These are phyloP conservation scores for Drosophila conformis DNA, from an alignment of 2,888 invertebrate genomes.

Conservation along the genomic window DNA sequence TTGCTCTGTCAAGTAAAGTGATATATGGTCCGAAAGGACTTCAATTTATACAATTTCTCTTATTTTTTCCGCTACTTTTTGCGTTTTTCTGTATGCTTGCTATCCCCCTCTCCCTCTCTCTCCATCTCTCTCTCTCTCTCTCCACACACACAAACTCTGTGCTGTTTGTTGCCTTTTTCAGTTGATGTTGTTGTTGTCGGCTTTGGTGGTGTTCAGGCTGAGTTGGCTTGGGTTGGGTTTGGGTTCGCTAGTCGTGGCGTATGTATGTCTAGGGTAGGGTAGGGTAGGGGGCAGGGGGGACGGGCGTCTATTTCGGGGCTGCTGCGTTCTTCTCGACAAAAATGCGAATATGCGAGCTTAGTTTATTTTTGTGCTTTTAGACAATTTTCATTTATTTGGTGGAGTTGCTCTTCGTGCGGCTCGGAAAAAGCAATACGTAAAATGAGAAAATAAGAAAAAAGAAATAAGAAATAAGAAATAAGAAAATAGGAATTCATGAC, in stretches of 20 bases:
- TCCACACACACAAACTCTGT: background rate
- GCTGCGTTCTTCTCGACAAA: constrained; percentile 73
- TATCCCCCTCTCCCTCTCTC: background rate
- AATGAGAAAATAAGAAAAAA: constrained; percentile 71
- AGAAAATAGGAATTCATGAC: constrained; percentile 77
- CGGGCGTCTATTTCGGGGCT: constrained; percentile 47
- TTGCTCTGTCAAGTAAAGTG: constrained; percentile 89
- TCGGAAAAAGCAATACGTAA: constrained; percentile 75
- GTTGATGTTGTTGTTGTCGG: constrained; percentile 41
- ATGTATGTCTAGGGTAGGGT: background rate
- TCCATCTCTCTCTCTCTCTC: too few species aligned
- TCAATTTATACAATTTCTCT: constrained; percentile 85
- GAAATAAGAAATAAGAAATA: constrained; percentile 67
- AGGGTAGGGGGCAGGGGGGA: constrained; percentile 1
- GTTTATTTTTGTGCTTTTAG: constrained; percentile 79
- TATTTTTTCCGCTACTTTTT: constrained; percentile 82
- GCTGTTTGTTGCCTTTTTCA: constrained; percentile 70
- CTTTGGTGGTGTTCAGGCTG: constrained; percentile 49
- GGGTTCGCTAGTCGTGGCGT: constrained; percentile 16
- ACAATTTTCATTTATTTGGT: constrained; percentile 81
- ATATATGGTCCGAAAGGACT: constrained; percentile 88
- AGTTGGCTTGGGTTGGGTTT: constrained; percentile 43
- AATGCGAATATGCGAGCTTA: constrained; percentile 83
- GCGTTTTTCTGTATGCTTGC: constrained; percentile 74
- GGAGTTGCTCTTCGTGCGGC: constrained; percentile 38